These are phyloP conservation scores for Callyntrura sp. DNA, from an alignment of 2,888 invertebrate genomes.

Conservation along the genomic window DNA sequence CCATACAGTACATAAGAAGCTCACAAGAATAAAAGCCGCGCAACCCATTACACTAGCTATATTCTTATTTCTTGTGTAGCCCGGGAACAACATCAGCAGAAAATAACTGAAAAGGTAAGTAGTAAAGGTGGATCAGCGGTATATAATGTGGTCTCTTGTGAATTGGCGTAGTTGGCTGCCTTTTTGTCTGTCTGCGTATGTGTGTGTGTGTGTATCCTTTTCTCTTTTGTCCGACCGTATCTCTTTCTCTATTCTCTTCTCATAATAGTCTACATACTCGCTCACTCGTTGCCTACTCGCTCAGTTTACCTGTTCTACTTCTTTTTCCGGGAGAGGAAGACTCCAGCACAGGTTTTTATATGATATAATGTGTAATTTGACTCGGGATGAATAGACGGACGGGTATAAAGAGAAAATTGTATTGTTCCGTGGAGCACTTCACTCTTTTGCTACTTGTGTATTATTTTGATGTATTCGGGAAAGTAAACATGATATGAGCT, in stretches of 20 bases:
- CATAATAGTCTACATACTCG: background rate
- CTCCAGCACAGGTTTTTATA: conserved; percentile 15
- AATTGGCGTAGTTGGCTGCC: conserved; percentile 37
- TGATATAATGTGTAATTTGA: conserved; percentile 53
- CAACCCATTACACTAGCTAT: background rate
- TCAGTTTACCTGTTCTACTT: conserved; percentile 15
- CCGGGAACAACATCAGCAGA: background rate
- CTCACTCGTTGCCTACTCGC: background rate
- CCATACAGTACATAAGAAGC: background rate
- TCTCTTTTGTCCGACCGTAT: conserved; percentile 1
- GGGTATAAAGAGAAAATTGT: conserved; percentile 47
- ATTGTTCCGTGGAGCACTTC: conserved; percentile 20
- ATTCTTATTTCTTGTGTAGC: conserved; percentile 13
- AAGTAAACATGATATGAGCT: conserved; percentile 14
- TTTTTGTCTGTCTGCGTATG: background rate
- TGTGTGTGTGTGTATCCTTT: background rate
- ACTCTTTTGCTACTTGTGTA: conserved; percentile 27
- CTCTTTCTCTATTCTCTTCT: conserved; percentile 26
- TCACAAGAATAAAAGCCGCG: background rate
- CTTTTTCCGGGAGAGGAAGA: conserved; percentile 42
- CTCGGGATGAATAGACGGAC: conserved; percentile 15
- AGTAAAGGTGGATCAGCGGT: conserved; percentile 55
- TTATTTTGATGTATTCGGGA: conserved; percentile 51
- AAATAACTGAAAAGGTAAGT: background rate
- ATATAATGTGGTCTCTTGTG: conserved; percentile 62